These are phyloP conservation scores for Coccyzus lansbergi DNA, from an alignment of 2,797 vertebrate species.

Conservation along the genomic window DNA sequence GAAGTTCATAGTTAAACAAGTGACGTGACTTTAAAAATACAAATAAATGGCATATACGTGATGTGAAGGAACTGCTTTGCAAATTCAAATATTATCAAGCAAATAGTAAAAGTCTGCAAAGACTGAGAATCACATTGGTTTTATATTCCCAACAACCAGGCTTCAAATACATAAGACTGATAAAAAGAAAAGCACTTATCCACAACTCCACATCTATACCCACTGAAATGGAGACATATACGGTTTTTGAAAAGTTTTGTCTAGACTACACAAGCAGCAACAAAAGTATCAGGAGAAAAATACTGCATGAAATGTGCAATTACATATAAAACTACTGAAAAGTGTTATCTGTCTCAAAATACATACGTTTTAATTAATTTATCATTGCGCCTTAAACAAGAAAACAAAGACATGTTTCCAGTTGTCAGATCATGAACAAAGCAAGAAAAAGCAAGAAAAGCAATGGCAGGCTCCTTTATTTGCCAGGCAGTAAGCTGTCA, in stretches of 20 bases:
- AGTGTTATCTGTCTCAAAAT: not conserved
- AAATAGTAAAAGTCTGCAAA: not conserved
- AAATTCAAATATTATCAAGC: not conserved
- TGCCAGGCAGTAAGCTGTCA: conserved; percentile 77
- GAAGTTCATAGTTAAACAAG: not conserved
- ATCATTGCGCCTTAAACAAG: conserved; percentile 5
- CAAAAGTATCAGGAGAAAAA: not conserved
- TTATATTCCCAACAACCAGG: not conserved
- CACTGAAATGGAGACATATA: not conserved
- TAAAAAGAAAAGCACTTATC: not conserved
- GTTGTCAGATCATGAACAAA: conserved; percentile 42
- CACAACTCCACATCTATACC: not conserved
- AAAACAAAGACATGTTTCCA: conserved; percentile 61
- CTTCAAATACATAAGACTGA: not conserved
- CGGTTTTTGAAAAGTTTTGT: not conserved
- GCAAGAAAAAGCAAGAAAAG: conserved; percentile 22
- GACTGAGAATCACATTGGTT: not conserved
- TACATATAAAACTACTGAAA: not conserved
- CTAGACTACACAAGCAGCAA: not conserved
- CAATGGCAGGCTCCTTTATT: conserved; percentile 65
- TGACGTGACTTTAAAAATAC: not conserved
- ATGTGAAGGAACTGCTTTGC: not conserved
- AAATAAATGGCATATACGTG: not conserved
- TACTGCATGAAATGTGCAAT: not conserved
- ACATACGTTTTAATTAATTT: conserved; percentile 3